Evolutionary conservation across 2,888 invertebrate genomes (phyloP), one percentile per base, ranked within the genome.

Genomic region (Xestia ashworthii): DNA sequence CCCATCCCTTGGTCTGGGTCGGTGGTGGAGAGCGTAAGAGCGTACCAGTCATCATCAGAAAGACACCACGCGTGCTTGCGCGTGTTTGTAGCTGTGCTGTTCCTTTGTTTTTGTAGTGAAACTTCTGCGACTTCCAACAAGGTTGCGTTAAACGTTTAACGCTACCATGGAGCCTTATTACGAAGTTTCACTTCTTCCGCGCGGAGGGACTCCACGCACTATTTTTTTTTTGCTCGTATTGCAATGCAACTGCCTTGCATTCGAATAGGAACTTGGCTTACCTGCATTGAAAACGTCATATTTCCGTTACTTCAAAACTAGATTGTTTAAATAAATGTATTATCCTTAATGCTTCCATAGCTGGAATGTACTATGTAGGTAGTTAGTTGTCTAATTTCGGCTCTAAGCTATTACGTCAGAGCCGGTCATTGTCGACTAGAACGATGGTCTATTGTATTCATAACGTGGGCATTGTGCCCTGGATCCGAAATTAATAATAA

Each of bases 361-460:
- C 48, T 41, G 76, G 60, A 71, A 70, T 65, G 71, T n/a, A n/a
- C n/a, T 84, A 60, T 71, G 55, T 80, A 64, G 71, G 25, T 84
- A 64, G 76, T 60, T 80, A 64, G 75, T 48, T 38, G 64, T 71
- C 64, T 71, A 48, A 71, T 81, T 74, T 78, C 46, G 71, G 66
- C 53, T 76, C 48, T 74, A 48, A 58, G 66, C 64, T 71, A 44
- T 60, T 76, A 78, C 83, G 78, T 85, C 83, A 87, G 70, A 71
- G 12, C 74, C 73, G 68, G 79, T 78, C 84, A 82, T 82, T 78
- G 82, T 78, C 66, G 65, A n/a, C 78, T 71, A 81, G 69, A 66
- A 48, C 72, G 72, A 76, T 71, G 74, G 73, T 70, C 85, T 80
- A 88, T 89, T 89, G 89, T 90, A 87, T 88, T 87, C 82, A 87